phyloP scores from a whole-genome alignment of 2,113 vertebrate genomes.

The Craseonycteris thonglongyai region DNA sequence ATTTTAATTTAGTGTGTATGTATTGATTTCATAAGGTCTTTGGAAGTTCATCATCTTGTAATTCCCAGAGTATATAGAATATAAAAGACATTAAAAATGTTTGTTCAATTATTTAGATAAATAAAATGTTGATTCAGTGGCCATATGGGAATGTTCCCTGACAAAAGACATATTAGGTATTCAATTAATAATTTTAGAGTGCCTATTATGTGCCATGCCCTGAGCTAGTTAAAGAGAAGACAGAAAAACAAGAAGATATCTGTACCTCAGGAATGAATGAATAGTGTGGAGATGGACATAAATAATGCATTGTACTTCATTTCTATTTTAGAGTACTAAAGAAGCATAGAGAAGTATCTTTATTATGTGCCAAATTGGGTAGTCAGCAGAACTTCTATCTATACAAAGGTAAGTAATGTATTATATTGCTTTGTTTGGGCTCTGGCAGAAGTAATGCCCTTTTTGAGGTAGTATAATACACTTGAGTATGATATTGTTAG shows the following conservation, averaged over 20 bases:
- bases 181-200: background rate
- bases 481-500: too few relatives aligned
- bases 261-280: background rate
- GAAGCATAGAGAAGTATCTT: background rate
- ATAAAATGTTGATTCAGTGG: background rate
- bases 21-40: background rate
- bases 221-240: background rate
- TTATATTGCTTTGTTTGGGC: background rate
- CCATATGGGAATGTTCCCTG: background rate
- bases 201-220: background rate
- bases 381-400: background rate
- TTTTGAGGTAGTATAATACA: too few relatives aligned
- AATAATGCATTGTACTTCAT: background rate
- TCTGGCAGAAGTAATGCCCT: too few relatives aligned
- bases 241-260: background rate
- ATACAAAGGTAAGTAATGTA: background rate
- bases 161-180: background rate
- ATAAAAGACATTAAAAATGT: background rate
- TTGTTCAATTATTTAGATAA: background rate
- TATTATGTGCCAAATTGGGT: background rate
- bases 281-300: background rate
- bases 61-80: background rate
- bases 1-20: background rate
- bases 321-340: background rate
- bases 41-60: background rate